Percentiles rank a stretch among this genome's conserved stretches.
Conservation (phyloP, 2,797 vertebrate species). For the Knipowitschia caucasica region DNA sequence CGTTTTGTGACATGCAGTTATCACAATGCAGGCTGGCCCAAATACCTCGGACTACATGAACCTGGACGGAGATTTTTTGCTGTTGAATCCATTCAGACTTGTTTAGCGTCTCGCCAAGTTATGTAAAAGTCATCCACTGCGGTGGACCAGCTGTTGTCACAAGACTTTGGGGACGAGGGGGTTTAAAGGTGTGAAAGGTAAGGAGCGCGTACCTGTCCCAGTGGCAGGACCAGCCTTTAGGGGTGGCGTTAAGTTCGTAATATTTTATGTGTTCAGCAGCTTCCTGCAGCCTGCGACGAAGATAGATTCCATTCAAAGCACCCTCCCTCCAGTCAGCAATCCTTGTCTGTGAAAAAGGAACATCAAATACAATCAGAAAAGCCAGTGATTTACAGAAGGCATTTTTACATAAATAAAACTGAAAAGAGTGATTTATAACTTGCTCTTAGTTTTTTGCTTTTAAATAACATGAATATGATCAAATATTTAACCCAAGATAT, state of each 20-base stretch:
- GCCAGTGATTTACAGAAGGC: too few relatives aligned
- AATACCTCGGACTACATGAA: slow-evolving; percentile 55
- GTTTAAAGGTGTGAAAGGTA: slow-evolving; percentile 83
- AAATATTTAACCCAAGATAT: neutral
- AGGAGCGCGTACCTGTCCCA: slow-evolving; percentile 99
- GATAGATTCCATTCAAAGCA: slow-evolving; percentile 95
- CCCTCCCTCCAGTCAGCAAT: slow-evolving; percentile 99
- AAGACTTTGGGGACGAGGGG: slow-evolving; percentile 66
- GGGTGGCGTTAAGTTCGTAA: slow-evolving; percentile 99
- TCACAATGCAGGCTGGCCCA: slow-evolving; percentile 68
- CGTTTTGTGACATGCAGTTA: slow-evolving; percentile 55
- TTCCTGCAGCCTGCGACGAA: slow-evolving; percentile 97
- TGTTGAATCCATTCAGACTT: slow-evolving; percentile 60
- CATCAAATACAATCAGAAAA: neutral
- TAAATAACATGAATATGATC: neutral
- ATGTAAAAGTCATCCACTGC: slow-evolving; percentile 66
- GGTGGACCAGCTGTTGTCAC: slow-evolving; percentile 58
- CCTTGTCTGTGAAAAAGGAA: slow-evolving; percentile 78
- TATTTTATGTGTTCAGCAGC: slow-evolving; percentile 99
- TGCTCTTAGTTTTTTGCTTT: too few relatives aligned
- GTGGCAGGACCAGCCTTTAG: slow-evolving; percentile 99
- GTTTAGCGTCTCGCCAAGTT: slow-evolving; percentile 71
- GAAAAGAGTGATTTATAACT: too few relatives aligned
- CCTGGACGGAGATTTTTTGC: slow-evolving; percentile 64
- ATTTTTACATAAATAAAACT: too few relatives aligned